Conservation (phyloP, 2,888 invertebrate species). For the Mechanitis messenoides region DNA sequence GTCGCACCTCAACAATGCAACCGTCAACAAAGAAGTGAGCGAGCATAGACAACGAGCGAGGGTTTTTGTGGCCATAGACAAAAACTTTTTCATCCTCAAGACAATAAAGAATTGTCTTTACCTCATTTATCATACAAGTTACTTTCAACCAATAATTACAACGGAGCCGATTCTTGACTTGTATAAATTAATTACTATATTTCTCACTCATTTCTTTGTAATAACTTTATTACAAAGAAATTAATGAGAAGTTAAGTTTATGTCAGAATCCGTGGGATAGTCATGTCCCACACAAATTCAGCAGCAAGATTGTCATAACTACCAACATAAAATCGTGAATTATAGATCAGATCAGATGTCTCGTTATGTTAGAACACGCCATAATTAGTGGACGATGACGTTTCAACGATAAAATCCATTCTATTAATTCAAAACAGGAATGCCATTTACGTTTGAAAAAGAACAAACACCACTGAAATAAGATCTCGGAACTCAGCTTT, state of each 20-base stretch:
- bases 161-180: constrained; percentile 56
- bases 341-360: constrained; percentile 44
- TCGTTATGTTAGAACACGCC: constrained; percentile 36
- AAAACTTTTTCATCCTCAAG: constrained; percentile 68
- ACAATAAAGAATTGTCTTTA: constrained; percentile 67
- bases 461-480: constrained; percentile 39
- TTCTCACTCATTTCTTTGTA: constrained; percentile 49
- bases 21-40: constrained; percentile 65
- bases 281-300: constrained; percentile 31
- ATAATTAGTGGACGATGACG: constrained; percentile 52
- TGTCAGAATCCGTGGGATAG: constrained; percentile 28
- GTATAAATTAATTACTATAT: constrained; percentile 59
- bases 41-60: constrained; percentile 66
- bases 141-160: constrained; percentile 75
- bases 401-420: constrained; percentile 42
- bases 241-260: neutral
- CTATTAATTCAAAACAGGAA: constrained; percentile 48
- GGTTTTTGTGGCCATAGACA: constrained; percentile 70
- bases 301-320: constrained; percentile 34
- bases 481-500: constrained; percentile 35
- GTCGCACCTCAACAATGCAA: constrained; percentile 56
- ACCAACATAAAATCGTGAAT: constrained; percentile 32
- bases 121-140: constrained; percentile 74
- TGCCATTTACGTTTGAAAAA: constrained; percentile 40
- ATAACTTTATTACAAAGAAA: neutral